phyloP scores from a whole-genome alignment of 2,113 vertebrate species.

The Nothocercus nigrocapillus region DNA sequence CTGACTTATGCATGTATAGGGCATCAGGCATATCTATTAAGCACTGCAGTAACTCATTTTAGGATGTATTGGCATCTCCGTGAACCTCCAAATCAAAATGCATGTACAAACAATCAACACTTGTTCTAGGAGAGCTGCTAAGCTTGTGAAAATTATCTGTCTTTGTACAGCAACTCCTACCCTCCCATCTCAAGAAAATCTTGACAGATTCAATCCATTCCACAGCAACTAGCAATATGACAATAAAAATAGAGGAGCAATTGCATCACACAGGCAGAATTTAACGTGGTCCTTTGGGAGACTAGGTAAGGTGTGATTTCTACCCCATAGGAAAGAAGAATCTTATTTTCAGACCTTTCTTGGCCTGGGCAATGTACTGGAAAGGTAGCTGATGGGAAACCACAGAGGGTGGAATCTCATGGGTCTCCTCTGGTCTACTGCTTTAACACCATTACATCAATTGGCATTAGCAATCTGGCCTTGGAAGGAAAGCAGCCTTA shows the following conservation, averaged over 20 bases:
- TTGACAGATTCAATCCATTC: slow-evolving; percentile 19
- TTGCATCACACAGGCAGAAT: not conserved
- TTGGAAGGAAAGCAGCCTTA: not conserved
- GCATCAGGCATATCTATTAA: not conserved
- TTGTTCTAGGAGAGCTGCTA: not conserved
- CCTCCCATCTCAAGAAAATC: not conserved
- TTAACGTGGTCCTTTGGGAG: not conserved
- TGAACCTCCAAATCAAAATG: not conserved
- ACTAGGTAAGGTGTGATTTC: not conserved
- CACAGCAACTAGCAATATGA: not conserved
- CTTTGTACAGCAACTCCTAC: not conserved
- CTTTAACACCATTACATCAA: not conserved
- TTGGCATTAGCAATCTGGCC: not conserved
- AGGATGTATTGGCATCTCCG: not conserved
- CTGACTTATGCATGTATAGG: fast-evolving
- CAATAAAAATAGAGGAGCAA: not conserved
- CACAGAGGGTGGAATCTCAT: not conserved
- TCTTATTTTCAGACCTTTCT: not conserved
- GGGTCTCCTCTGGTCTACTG: not conserved
- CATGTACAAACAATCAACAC: not conserved
- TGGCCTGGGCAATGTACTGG: fast-evolving
- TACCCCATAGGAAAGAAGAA: not conserved
- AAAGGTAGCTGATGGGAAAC: not conserved
- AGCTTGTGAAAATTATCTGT: not conserved
- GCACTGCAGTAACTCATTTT: not conserved